Conservation (phyloP, 1,140 invertebrate genomes). For the Macrotrachela quadricornifera region DNA sequence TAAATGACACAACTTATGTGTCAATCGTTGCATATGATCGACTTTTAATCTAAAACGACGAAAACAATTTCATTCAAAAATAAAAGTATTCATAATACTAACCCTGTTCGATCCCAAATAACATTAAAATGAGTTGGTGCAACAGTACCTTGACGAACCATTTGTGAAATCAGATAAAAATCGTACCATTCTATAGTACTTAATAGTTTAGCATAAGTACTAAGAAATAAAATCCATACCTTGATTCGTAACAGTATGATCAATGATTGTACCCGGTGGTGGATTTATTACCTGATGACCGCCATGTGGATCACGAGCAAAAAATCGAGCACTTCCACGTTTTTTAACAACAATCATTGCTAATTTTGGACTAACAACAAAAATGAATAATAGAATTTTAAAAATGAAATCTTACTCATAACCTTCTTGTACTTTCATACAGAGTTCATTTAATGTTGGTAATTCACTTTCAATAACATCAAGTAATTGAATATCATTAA, state of each 20-base stretch:
- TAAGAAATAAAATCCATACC: too few species aligned
- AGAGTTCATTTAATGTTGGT: slow-evolving; percentile 38
- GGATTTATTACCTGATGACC: slow-evolving; percentile 43
- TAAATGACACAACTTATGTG: slow-evolving; percentile 58
- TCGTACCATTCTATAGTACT: slow-evolving; percentile 42
- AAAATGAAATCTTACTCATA: not conserved
- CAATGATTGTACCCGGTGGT: slow-evolving; percentile 55
- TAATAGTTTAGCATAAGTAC: too few species aligned
- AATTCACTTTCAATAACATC: slow-evolving; percentile 42
- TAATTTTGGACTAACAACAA: not conserved
- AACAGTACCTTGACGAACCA: slow-evolving; percentile 52
- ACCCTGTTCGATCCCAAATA: too few species aligned
- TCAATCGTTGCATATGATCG: slow-evolving; percentile 50
- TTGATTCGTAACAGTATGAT: slow-evolving; percentile 53
- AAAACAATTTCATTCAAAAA: slow-evolving; percentile 10
- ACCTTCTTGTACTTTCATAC: slow-evolving; percentile 25
- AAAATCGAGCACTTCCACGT: slow-evolving; percentile 1
- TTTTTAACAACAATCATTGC: slow-evolving; percentile 8
- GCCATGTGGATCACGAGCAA: slow-evolving; percentile 10
- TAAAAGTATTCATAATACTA: too few species aligned
- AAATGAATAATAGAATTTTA: too few species aligned
- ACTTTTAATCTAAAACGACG: slow-evolving; percentile 37
- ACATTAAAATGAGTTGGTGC: slow-evolving; percentile 57
- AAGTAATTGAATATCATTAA: slow-evolving; percentile 62
- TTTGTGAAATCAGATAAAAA: slow-evolving; percentile 56